Evolutionary conservation across 2,888 invertebrate species (phyloP).

Genomic region (Eremobia ochroleuca): DNA sequence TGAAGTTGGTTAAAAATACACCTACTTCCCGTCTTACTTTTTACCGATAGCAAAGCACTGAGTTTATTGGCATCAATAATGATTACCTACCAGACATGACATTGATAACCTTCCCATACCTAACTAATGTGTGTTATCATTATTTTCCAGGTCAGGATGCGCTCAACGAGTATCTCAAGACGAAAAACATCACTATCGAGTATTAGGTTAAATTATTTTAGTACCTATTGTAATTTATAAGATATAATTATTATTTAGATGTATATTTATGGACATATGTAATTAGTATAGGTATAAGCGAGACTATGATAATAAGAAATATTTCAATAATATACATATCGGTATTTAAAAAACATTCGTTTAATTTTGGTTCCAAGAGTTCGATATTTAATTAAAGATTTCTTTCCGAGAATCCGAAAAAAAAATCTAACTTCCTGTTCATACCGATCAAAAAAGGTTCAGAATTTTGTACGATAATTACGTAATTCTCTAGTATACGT

Average conservation of each 20-base stretch:
- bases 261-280: constrained; percentile 64
- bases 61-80: not conserved
- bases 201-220: constrained; percentile 90
- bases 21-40: not conserved
- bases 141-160: constrained; percentile 95
- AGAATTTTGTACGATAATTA: not conserved
- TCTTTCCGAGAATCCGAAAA: not conserved
- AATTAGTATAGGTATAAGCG: constrained; percentile 59
- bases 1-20: not conserved
- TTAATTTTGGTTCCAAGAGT: constrained; percentile 21
- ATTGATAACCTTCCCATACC: constrained; percentile 10
- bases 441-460: not conserved
- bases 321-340: constrained; percentile 34
- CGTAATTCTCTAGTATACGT: not conserved
- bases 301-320: constrained; percentile 44
- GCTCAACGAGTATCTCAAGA: constrained; percentile 98
- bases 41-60: not conserved
- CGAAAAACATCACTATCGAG: constrained; percentile 98
- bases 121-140: constrained; percentile 15
- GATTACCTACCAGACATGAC: not conserved
- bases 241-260: constrained; percentile 46
- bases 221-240: constrained; percentile 28
- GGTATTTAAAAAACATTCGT: constrained; percentile 3
- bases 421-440: not conserved
- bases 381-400: not conserved